Evolutionary conservation across 2,888 invertebrate species (phyloP), one percentile per base, ranked within the genome.

Genomic region (Oligia strigilis): DNA sequence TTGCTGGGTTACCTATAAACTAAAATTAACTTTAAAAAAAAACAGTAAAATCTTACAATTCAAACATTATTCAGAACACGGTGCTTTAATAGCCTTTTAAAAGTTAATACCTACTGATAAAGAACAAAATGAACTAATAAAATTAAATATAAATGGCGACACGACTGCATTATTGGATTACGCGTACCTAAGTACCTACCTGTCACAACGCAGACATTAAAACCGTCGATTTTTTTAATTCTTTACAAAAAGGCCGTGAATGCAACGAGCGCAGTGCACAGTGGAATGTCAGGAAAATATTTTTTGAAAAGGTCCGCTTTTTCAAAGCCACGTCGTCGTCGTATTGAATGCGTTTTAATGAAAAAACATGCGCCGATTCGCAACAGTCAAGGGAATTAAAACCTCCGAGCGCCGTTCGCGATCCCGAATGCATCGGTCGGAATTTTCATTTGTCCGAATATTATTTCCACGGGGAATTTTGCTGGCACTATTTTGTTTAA

Each of bases 291-390:
- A 95, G 95, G 94, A 92, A 94, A 95, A 95, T 92, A 95, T 95
- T 95, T 96, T 96, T 96, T 96, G 93, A 96, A 97, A 97, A 96
- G 96, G 95, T 95, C 93, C 94, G 93, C 95, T 93, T 93, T 96
- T 97, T 95, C 93, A 96, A 96, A 96, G 96, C 96, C 92, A 93
- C 95, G 95, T 96, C 96, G 95, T 95, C 94, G 96, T 95, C 94
- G 96, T 96, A 97, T 97, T 97, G 96, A 97, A 97, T 97, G 96
- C 95, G 96, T 96, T 97, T 97, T 97, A 97, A 97, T 97, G 97
- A 97, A 97, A 97, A 97, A 97, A 96, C 96, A 97, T 96, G 96
- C 96, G 94, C 96, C 96, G 96, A 96, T 96, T 97, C 96, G 95
- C 94, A 94, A 96, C 96, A 96, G 96, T 95, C 97, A 95, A 96